Conservation (phyloP, 2,888 invertebrate genomes). For the Epinotia demarniana region DNA sequence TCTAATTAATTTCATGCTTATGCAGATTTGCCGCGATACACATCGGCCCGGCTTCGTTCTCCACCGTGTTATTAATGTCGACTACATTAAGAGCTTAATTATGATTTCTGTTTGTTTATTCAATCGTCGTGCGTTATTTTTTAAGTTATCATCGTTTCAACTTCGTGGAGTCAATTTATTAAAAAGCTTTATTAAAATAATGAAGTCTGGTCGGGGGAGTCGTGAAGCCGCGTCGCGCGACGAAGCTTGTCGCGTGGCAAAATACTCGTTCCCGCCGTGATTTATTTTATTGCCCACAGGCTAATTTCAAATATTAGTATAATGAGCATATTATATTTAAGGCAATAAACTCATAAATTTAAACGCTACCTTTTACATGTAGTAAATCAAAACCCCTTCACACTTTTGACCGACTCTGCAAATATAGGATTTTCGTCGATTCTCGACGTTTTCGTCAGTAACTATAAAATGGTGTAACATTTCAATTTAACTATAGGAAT, state of each 20-base stretch:
- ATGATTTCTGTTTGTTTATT: constrained; percentile 43
- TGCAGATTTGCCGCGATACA: constrained; percentile 43
- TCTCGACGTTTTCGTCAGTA: not conserved
- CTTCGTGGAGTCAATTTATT: constrained; percentile 24
- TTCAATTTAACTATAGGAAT: too few species aligned
- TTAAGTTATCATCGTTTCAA: constrained; percentile 18
- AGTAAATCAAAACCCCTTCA: constrained; percentile 15
- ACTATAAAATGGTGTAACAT: not conserved
- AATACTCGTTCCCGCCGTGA: constrained; percentile 22
- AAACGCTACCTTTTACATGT: constrained; percentile 9
- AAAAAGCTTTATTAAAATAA: constrained; percentile 31
- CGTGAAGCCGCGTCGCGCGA: not conserved
- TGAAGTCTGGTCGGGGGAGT: not conserved
- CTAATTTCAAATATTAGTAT: constrained; percentile 30
- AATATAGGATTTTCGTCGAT: constrained; percentile 17
- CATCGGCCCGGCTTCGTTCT: constrained; percentile 35
- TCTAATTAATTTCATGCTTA: constrained; percentile 45
- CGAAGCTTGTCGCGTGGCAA: not conserved
- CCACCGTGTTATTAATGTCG: constrained; percentile 33
- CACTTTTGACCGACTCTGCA: constrained; percentile 9
- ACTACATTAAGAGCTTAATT: constrained; percentile 41
- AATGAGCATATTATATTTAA: constrained; percentile 32
- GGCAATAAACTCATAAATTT: constrained; percentile 38
- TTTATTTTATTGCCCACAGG: constrained; percentile 32
- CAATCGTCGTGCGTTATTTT: constrained; percentile 29